Base-by-base conservation (phyloP, 2,113 vertebrate genomes). In the Morone saxatilis region DNA sequence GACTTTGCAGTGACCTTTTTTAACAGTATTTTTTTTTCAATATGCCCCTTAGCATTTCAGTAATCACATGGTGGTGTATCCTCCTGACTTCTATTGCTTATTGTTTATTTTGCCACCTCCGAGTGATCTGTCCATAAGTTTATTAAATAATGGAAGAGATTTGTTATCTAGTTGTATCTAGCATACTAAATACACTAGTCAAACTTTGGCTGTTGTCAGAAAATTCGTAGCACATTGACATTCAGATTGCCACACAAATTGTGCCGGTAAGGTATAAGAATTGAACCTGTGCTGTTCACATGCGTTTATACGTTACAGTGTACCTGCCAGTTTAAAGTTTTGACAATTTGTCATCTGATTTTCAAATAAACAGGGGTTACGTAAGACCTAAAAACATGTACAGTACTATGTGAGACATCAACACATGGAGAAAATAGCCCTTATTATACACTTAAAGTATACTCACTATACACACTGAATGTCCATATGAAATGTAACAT, bases 341-440 rank as follows among this genome's bases (percentile, higher is more conserved):
- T 48, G 10, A 51, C 1, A 11, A 57, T 56, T 38, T 38, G 2
- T 51, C 47, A 41, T 59, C 17, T 41, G 5, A 47, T 54, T 19
- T 17, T 45, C 45, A 36, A 6, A 60, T n/a, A 38, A 54, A 70
- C 40, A 7, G 10, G 31, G 45, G 8, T 40, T 43, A 54, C 13
- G n/a, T 47, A 38, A 40, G 7, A 51, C 67, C 0, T 10, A 67
- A 57, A 13, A 31, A 82, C 25, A 76, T 4, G 20, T 59, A 47
- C 7, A 56, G 50, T 22, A 50, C 14, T 31, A 60, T 43, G 48
- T 72, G 62, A 51, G 17, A 51, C 45, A 47, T 47, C 12, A 47
- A 47, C 38, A 66, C 53, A 47, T 62, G 31, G 19, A 65, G 2
- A 70, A 51, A 66, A 56, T 47, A 68, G 67, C 76, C 47, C 41